Evolutionary conservation across 2,113 vertebrate genomes (phyloP).

Genomic region (Orcinus orca): DNA sequence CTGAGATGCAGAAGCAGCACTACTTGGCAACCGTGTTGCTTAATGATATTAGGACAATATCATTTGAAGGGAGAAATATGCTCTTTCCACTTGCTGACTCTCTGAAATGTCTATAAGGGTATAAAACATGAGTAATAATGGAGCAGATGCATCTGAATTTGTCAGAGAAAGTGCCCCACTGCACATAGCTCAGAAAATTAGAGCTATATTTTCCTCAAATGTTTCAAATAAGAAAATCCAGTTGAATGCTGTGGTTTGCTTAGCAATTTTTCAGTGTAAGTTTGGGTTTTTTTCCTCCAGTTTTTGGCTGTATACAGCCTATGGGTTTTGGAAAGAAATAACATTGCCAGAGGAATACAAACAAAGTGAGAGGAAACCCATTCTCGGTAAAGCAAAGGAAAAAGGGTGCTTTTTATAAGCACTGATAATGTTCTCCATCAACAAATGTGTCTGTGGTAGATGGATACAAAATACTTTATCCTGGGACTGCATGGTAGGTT

Average conservation of each 20-base stretch:
- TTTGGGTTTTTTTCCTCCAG: neutral
- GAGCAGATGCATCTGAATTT: neutral
- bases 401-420: neutral
- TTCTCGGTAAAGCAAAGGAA: neutral
- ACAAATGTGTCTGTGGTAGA: neutral
- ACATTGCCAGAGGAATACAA: neutral
- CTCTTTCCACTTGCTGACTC: conserved; percentile 3
- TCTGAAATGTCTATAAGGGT: neutral
- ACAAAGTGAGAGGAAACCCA: neutral
- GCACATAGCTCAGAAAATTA: neutral
- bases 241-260: neutral
- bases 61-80: conserved; percentile 33
- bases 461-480: neutral
- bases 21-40: neutral
- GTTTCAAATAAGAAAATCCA: neutral
- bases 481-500: neutral
- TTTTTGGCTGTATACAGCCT: neutral
- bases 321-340: neutral
- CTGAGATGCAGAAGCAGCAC: neutral
- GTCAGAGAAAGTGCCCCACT: neutral
- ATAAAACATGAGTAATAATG: neutral
- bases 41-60: neutral
- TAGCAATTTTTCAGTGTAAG: conserved; percentile 26
- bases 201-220: neutral
- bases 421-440: neutral